These are phyloP conservation scores for Drosophila pandora DNA, from an alignment of 1,140 invertebrate species.

Conservation along the genomic window DNA sequence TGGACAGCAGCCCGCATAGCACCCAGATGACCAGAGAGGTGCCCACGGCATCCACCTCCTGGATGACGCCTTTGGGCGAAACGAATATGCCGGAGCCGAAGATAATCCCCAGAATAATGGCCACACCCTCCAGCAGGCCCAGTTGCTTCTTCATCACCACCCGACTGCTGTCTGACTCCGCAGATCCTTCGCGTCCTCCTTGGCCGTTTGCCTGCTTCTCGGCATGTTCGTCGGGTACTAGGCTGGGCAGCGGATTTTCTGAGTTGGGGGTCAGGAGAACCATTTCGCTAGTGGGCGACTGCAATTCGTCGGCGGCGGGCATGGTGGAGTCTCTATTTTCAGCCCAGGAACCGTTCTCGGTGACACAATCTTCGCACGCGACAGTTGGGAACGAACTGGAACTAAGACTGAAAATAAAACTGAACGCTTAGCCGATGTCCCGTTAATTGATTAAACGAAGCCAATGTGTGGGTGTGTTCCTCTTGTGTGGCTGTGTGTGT, in stretches of 20 bases:
- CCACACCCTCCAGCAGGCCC: constrained; percentile 93
- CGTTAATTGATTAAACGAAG: constrained; percentile 69
- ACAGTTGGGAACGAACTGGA: constrained; percentile 36
- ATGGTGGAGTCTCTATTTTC: constrained; percentile 34
- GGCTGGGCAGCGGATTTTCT: constrained; percentile 54
- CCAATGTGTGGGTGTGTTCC: constrained; percentile 35
- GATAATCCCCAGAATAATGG: constrained; percentile 94
- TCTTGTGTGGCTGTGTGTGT: constrained; percentile 11
- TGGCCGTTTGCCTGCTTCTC: constrained; percentile 6
- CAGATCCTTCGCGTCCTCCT: constrained; percentile 61
- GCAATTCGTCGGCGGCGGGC: constrained; percentile 62
- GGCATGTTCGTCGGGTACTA: background rate
- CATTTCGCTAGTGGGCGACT: constrained; percentile 82
- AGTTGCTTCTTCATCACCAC: constrained; percentile 92
- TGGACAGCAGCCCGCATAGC: constrained; percentile 92
- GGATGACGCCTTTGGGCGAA: constrained; percentile 96
- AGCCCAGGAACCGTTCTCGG: constrained; percentile 9
- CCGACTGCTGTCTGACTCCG: constrained; percentile 73
- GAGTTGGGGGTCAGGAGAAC: constrained; percentile 71
- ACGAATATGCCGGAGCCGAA: constrained; percentile 98
- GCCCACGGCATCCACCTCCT: constrained; percentile 94
- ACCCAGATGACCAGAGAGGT: constrained; percentile 95
- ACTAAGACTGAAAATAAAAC: constrained; percentile 18
- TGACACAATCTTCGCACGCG: constrained; percentile 59
- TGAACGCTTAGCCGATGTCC: constrained; percentile 39